Conservation (phyloP, 1,140 invertebrate species). For the Pissodes strobi region DNA sequence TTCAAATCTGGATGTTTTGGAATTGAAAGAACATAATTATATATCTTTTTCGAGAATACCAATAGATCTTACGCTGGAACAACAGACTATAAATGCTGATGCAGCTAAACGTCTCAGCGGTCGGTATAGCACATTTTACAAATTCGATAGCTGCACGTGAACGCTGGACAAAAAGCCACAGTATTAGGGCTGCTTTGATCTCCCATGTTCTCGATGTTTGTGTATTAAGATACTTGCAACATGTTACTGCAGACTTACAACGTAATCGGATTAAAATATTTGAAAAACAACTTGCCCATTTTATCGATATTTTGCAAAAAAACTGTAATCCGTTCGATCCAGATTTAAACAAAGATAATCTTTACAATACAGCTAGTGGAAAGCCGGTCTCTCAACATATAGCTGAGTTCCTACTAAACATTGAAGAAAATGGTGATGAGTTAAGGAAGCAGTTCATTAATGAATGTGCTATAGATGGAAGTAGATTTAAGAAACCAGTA, state of each 20-base stretch:
- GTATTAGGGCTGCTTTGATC: slow-evolving; percentile 14
- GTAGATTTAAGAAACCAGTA: too few relatives aligned
- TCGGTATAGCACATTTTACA: slow-evolving; percentile 31
- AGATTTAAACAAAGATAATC: slow-evolving; percentile 16
- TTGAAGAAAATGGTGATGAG: slow-evolving; percentile 16
- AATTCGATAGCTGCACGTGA: slow-evolving; percentile 35
- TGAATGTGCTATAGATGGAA: slow-evolving; percentile 18
- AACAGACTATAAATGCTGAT: slow-evolving; percentile 48
- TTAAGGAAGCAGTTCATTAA: slow-evolving; percentile 20
- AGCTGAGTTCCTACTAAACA: slow-evolving; percentile 12
- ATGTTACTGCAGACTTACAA: slow-evolving; percentile 4
- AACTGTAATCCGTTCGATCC: slow-evolving; percentile 5
- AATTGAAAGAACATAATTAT: slow-evolving; percentile 38
- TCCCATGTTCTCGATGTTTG: slow-evolving; percentile 24
- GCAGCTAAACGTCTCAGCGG: slow-evolving; percentile 23
- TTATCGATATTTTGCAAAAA: background rate
- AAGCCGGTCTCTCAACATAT: slow-evolving; percentile 6
- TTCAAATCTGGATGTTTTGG: slow-evolving; percentile 39
- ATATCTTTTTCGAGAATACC: slow-evolving; percentile 42
- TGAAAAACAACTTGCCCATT: background rate
- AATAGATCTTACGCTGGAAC: slow-evolving; percentile 43
- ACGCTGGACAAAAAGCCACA: slow-evolving; percentile 32
- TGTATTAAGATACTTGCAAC: slow-evolving; percentile 4
- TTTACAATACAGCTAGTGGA: slow-evolving; percentile 3
- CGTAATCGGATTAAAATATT: background rate